These are phyloP conservation scores for Nudaria mundana DNA, from an alignment of 2,888 invertebrate genomes.

Conservation along the genomic window DNA sequence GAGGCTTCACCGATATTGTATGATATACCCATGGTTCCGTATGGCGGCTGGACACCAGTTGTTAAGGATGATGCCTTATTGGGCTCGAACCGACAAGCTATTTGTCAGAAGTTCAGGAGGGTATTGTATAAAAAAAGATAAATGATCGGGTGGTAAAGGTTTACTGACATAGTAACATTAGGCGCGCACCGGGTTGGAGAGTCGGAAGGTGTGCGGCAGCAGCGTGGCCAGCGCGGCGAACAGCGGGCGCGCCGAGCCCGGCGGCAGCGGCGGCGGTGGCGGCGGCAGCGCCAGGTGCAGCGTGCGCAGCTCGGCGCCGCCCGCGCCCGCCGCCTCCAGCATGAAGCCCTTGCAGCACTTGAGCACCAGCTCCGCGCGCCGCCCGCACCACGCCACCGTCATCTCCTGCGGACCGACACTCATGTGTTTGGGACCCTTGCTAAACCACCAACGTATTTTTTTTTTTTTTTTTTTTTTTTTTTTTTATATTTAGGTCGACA, in stretches of 20 bases:
- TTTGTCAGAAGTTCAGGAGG: no score
- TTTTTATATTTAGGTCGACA: no score
- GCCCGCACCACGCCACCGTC: slow-evolving; percentile 98
- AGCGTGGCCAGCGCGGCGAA: slow-evolving; percentile 91
- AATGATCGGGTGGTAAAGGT: no score
- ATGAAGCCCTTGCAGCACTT: slow-evolving; percentile 99
- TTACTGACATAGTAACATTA: neutral
- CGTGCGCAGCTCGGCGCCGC: slow-evolving; percentile 93
- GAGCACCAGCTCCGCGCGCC: slow-evolving; percentile 97
- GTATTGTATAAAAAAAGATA: no score
- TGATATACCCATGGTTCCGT: no score
- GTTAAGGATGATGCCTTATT: no score
- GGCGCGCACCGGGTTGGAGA: slow-evolving; percentile 93
- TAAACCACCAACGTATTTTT: no score
- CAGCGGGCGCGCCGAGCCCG: slow-evolving; percentile 80
- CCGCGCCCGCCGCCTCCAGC: slow-evolving; percentile 98
- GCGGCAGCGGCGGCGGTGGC: slow-evolving; percentile 47
- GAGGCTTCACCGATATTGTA: no score
- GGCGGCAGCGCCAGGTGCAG: slow-evolving; percentile 66
- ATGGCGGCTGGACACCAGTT: no score
- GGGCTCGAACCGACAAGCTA: no score
- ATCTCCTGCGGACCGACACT: slow-evolving; percentile 83
- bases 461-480: no score
- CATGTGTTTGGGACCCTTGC: no score
- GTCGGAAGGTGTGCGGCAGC: slow-evolving; percentile 95